Base-by-base conservation (phyloP, 2,888 invertebrate species). In the Sericinus montela region DNA sequence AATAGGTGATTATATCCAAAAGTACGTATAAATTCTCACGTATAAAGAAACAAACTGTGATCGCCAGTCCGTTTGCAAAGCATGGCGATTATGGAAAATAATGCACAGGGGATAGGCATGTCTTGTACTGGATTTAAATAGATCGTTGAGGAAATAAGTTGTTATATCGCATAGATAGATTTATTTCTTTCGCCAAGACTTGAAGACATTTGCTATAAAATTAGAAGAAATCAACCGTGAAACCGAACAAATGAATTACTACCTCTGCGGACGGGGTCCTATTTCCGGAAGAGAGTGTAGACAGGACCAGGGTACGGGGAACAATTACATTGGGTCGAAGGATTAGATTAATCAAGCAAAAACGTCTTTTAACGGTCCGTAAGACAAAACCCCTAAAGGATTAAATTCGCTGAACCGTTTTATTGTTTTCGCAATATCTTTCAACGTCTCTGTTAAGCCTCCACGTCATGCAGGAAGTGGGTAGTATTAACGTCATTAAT, bases 311-410 rank as follows among this genome's bases (percentile, higher is more conserved):
- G 45, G 52, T 54, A 70, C 62, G 67, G 62, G n/a, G 67, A 69
- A 69, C 75, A 73, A 75, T 72, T 74, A 73, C 69, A 65, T 69
- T 67, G 66, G 65, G 65, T 65, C 63, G 60, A 62, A 62, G 68
- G 71, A 74, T 76, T 71, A 77, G 73, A 75, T 75, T 75, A 78
- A 78, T 78, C 73, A 77, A 75, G 72, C 80, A 75, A 77, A 76
- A 77, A 74, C 72, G 64, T 58, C 69, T 71, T 67, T 70, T 73
- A 71, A 72, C 72, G 71, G 68, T 67, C 60, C 62, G 58, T 54
- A 60, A 69, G 69, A 75, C 71, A 76, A 73, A 75, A 63, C 68
- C 68, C 65, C 67, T 47, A 61, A 68, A 65, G 73, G 79, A 78
- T 79, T 75, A 75, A 71, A 75, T 65, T 64, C 73, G 69, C 58